These are phyloP conservation scores for Danio rerio DNA, from an alignment of 2,113 vertebrate genomes.

Conservation along the genomic window GRCz12tu NC_133196.1:20944001-20944500, in stretches of 20 bases:
- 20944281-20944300: no score
- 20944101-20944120: neutral
- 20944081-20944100: neutral
- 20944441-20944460: no score
- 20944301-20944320: neutral
- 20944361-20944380: no score
- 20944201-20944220: conserved; percentile 64
- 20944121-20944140: conserved; percentile 72
- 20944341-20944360: no score
- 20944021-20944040: neutral
- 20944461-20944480: no score
- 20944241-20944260: no score
- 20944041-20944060: neutral
- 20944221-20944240: conserved; percentile 27
- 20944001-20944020: neutral
- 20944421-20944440: no score
- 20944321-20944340: no score
- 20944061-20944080: neutral
- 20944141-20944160: conserved; percentile 70
- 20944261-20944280: no score
- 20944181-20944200: conserved; percentile 80
- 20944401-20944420: no score
- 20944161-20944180: conserved; percentile 79
- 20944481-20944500: no score
- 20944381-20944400: no score